Evolutionary conservation across 2,113 vertebrate genomes (phyloP), one percentile per base, ranked within the genome.

Genomic region (Corythaixoides concolor): DNA sequence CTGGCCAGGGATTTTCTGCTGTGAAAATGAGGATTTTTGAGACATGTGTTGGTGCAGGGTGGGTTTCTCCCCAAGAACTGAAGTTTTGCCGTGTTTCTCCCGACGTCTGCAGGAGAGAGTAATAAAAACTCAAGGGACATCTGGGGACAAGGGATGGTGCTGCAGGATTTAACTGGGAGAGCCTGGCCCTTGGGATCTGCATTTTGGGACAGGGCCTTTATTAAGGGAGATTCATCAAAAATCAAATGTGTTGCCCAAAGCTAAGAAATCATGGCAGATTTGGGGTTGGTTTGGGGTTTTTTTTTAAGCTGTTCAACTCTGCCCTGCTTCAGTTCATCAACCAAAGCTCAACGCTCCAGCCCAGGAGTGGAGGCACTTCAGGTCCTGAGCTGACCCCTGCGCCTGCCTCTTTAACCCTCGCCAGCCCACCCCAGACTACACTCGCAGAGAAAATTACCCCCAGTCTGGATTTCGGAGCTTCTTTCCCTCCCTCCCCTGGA

Each of bases 261-360:
- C 66, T 76, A 87, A 82, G 53, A 82, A 88, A 78, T 63, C 11
- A 1, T 2, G 6, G 56, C 30, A 58, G 74, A 12, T 50, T 74
- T 33, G 41, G 41, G 41, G 41, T 41, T 43, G 45, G 45, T 47
- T 47, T 45, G 43, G 15, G 15, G 15, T 60, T 75, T 4, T 76
- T 20, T 52, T 53, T 24, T 15, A 81, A 85, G 91, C 55, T 76
- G 17, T 88, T 97, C 33, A 89, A 97, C 86, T 97, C 84, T 96
- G 70, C 80, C 84, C 89, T 85, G 83, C 83, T 93, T 95, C 95
- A 93, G 82, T 74, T 89, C 90, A 89, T 62, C 95, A 90, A 94
- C 18, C 83, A 75, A 78, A 94, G 72, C 69, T 0, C 56, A 92
- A 76, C 43, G 35, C 7, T 68, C 10, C 53, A 93, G 70, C 59